These are phyloP conservation scores for Chrysolina oricalcia DNA, from an alignment of 2,888 invertebrate genomes.

Conservation along the genomic window DNA sequence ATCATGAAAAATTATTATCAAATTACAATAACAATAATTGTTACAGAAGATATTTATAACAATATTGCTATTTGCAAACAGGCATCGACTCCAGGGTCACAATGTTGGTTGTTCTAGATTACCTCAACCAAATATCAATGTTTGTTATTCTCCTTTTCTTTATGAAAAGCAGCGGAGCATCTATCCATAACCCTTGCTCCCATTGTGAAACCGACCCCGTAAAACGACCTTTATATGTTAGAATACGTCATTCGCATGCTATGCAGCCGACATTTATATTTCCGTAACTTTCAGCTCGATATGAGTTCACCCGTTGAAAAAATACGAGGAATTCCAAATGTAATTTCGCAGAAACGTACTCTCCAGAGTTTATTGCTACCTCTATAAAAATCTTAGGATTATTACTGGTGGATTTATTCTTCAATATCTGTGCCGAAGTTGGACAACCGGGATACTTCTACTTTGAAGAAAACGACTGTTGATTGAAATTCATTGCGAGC, in stretches of 20 bases:
- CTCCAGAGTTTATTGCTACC: slow-evolving; percentile 13
- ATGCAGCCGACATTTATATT: slow-evolving; percentile 8
- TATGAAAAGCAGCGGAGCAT: no score
- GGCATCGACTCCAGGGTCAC: no score
- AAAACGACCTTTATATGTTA: not conserved
- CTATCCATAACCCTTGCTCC: no score
- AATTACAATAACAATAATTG: no score
- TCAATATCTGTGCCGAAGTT: not conserved
- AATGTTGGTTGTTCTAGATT: no score
- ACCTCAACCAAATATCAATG: no score
- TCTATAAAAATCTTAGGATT: slow-evolving; percentile 7
- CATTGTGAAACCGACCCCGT: not conserved
- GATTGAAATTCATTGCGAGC: slow-evolving; percentile 6
- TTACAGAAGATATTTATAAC: no score
- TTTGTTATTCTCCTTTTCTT: no score
- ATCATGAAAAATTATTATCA: no score
- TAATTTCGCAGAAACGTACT: slow-evolving; percentile 7
- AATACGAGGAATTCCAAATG: slow-evolving; percentile 12
- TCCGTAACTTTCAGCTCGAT: slow-evolving; percentile 7
- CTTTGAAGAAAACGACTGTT: not conserved
- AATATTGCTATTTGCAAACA: no score
- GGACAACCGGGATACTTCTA: not conserved
- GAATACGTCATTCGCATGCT: not conserved
- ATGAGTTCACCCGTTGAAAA: not conserved
- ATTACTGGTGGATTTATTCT: slow-evolving; percentile 3